phyloP scores from a whole-genome alignment of 2,113 vertebrate species.

The Nipponia nippon region DNA sequence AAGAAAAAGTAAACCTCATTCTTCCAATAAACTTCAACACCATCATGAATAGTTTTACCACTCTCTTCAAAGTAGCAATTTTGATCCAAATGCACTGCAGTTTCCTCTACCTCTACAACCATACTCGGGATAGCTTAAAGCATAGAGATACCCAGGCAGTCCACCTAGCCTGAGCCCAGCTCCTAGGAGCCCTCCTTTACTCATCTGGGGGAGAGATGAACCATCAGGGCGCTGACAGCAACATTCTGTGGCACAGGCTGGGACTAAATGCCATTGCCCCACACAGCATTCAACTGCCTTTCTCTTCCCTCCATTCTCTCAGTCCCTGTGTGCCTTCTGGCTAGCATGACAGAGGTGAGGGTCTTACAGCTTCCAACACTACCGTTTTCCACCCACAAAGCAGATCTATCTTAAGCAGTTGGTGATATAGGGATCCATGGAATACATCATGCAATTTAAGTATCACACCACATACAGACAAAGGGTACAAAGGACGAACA shows the following conservation, averaged over 20 bases:
- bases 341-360: background rate
- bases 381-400: background rate
- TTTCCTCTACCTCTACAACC: background rate
- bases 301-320: background rate
- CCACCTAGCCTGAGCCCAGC: background rate
- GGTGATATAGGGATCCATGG: background rate
- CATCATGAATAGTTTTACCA: background rate
- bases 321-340: background rate
- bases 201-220: background rate
- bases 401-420: background rate
- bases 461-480: background rate
- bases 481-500: background rate
- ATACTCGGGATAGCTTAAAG: background rate
- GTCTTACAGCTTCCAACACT: background rate
- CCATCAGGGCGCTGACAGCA: background rate
- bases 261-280: background rate
- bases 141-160: accelerated
- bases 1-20: background rate
- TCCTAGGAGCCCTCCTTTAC: background rate
- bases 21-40: background rate
- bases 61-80: background rate
- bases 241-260: background rate
- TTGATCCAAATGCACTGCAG: background rate
- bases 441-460: background rate
- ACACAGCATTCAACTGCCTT: background rate